These are phyloP conservation scores for Elanus axillaris DNA, from an alignment of 2,113 vertebrate genomes.

Conservation along the genomic window DNA sequence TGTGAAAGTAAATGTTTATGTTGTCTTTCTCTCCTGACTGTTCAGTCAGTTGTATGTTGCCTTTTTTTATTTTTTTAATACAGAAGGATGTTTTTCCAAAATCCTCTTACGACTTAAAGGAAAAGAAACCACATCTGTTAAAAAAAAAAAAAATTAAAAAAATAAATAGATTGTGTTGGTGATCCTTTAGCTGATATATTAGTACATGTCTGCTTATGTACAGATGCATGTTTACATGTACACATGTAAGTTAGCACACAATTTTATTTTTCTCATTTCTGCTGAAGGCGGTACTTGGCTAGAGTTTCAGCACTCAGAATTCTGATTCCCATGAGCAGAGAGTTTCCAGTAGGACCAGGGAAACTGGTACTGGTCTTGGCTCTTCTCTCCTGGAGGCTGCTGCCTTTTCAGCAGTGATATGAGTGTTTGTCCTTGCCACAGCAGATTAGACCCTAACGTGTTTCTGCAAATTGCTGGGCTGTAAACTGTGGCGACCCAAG, in stretches of 20 bases:
- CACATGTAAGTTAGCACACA: not conserved
- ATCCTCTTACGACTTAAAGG: not conserved
- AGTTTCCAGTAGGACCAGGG: not conserved
- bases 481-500: not conserved
- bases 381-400: not conserved
- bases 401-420: not conserved
- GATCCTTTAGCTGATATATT: not conserved
- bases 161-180: not conserved
- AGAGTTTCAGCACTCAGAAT: not conserved
- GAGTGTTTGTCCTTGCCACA: not conserved
- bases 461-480: not conserved
- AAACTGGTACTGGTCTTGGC: not conserved
- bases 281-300: not conserved
- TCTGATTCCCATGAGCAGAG: not conserved
- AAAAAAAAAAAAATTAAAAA: not conserved
- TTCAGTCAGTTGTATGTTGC: not conserved
- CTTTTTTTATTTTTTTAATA: not conserved
- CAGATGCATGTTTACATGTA: not conserved
- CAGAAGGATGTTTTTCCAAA: not conserved
- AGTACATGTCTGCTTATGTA: not conserved
- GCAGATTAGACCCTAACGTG: not conserved
- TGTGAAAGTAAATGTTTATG: not conserved
- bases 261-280: not conserved
- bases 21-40: not conserved
- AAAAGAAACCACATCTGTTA: not conserved